Evolutionary conservation across 2,113 vertebrate species (phyloP).

Genomic region (Proteles cristata): DNA sequence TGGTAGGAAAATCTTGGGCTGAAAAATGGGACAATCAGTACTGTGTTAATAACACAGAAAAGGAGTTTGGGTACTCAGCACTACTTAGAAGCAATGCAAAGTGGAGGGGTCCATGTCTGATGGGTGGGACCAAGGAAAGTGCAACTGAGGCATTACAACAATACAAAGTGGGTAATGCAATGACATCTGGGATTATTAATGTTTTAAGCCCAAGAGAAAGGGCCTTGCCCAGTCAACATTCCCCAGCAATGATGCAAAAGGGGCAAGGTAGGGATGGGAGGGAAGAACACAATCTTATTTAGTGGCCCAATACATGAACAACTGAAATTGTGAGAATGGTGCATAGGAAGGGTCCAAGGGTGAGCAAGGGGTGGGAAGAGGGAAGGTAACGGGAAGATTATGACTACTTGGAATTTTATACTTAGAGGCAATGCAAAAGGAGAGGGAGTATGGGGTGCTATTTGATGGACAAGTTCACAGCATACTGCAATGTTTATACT

Average conservation of each 20-base stretch:
- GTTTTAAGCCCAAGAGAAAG: constrained; percentile 28
- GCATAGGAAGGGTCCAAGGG: neutral
- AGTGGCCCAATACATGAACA: neutral
- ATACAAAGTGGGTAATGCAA: constrained; percentile 19
- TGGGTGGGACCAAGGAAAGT: neutral
- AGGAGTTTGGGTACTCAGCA: neutral
- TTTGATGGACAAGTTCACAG: constrained; percentile 14
- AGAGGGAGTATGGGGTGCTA: neutral
- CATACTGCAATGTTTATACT: neutral
- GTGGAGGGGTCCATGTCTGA: neutral
- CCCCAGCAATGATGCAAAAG: constrained; percentile 2
- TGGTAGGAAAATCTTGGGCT: constrained; percentile 5
- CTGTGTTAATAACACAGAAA: constrained; percentile 36
- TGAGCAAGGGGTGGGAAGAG: neutral
- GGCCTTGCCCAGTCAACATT: constrained; percentile 17
- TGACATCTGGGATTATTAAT: constrained; percentile 36
- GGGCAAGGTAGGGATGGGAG: neutral
- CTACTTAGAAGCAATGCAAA: constrained; percentile 41
- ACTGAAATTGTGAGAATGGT: constrained; percentile 20
- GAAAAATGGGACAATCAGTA: neutral
- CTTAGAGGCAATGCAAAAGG: neutral
- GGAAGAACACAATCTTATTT: neutral
- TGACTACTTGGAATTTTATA: constrained; percentile 16
- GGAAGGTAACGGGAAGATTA: neutral
- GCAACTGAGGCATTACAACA: neutral